A percentile compares a stretch with the other conserved stretches of the same genome.
Conservation (phyloP, 2,797 vertebrate genomes). For the Loris lydekkerianus region DNA sequence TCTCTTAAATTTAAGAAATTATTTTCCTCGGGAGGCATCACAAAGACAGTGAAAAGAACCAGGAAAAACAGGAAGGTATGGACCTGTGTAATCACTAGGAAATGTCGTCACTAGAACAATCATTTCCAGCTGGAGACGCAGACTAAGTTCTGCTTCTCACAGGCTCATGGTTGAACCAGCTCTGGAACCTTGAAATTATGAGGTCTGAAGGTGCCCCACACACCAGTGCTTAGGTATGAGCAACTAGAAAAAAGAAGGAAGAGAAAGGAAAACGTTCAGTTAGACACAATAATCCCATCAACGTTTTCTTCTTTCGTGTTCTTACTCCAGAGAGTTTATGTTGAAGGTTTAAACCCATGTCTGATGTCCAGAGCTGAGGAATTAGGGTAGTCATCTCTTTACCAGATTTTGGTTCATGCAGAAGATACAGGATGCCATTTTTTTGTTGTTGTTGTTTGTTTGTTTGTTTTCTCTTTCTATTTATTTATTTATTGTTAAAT, state of each 20-base stretch:
- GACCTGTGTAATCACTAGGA: neutral
- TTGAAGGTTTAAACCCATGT: neutral
- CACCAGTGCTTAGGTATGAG: neutral
- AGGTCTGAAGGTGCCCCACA: neutral
- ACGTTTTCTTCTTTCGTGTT: conserved; percentile 24
- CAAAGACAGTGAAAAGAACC: neutral
- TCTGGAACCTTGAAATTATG: neutral
- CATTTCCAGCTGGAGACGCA: conserved; percentile 16
- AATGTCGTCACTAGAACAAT: neutral
- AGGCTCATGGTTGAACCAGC: neutral
- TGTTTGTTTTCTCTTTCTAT: no score
- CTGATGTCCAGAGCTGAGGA: neutral
- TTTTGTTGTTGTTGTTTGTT: no score
- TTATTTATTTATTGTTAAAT: no score
- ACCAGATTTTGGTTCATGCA: neutral
- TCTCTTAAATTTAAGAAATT: conserved; percentile 10
- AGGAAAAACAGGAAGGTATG: neutral
- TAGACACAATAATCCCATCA: conserved; percentile 2
- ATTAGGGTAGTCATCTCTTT: neutral
- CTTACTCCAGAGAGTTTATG: conserved; percentile 39
- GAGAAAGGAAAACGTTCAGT: conserved; percentile 30
- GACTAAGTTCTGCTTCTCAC: neutral
- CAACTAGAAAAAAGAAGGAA: conserved; percentile 5
- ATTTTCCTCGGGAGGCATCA: neutral
- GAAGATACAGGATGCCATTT: neutral